Percentiles rank a stretch among this genome's conserved stretches.
These are phyloP conservation scores for Habroteleia sp. DNA, from an alignment of 2,888 invertebrate species.

Conservation along the genomic window DNA sequence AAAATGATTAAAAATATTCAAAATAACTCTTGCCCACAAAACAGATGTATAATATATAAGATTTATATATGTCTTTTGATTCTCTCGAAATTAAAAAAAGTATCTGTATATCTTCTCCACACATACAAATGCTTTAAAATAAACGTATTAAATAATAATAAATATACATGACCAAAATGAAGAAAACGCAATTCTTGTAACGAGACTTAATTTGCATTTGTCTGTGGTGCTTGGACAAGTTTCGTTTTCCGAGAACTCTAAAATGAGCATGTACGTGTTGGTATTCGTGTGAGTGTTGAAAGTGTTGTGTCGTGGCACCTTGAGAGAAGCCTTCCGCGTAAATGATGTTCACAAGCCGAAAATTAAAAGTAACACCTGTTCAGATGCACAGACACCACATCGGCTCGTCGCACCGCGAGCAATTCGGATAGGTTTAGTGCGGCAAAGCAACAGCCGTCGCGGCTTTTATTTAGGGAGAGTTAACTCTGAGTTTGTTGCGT, in stretches of 20 bases:
- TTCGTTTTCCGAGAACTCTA: constrained; percentile 42
- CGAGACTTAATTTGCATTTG: constrained; percentile 35
- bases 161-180: background rate
- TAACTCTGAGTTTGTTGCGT: constrained; percentile 30
- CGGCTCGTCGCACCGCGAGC: constrained; percentile 16
- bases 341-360: constrained; percentile 46
- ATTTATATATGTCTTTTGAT: too few relatives aligned
- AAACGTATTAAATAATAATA: too few relatives aligned
- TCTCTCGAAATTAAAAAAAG: too few relatives aligned
- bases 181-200: background rate
- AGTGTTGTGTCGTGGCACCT: constrained; percentile 47
- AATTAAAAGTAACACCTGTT: constrained; percentile 54
- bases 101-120: too few relatives aligned
- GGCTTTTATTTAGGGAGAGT: constrained; percentile 34
- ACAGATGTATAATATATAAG: too few relatives aligned
- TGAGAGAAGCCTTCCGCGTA: constrained; percentile 45
- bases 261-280: constrained; percentile 29
- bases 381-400: constrained; percentile 32
- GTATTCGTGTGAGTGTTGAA: constrained; percentile 24
- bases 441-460: constrained; percentile 36
- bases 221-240: constrained; percentile 28
- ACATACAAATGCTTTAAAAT: too few relatives aligned
- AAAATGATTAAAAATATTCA: too few relatives aligned
- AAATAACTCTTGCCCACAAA: too few relatives aligned
- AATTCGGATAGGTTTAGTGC: constrained; percentile 25